phyloP scores from a whole-genome alignment of 2,797 vertebrate species.

The Dendrocincla tyrannina region DNA sequence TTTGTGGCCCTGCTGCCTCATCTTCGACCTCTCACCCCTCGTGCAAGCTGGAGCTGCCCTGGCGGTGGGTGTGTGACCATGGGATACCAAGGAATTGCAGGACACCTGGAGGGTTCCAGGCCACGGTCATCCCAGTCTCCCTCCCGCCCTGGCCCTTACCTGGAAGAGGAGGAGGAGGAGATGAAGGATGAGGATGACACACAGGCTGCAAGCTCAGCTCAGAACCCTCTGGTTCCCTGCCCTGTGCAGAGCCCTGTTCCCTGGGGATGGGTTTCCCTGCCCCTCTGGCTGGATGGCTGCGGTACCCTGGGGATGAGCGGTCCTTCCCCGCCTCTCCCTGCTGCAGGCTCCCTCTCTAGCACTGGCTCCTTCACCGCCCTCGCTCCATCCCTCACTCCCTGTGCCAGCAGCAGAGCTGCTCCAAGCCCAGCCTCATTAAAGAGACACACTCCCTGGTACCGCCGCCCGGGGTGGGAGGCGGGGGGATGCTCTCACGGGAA shows the following conservation, averaged over 20 bases:
- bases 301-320: background rate
- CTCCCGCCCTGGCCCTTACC: background rate
- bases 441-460: slow-evolving; percentile 51
- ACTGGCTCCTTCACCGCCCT: slow-evolving; percentile 62
- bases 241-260: background rate
- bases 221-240: background rate
- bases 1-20: background rate
- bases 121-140: accelerated
- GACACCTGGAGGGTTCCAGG: background rate
- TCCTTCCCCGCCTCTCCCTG: slow-evolving; percentile 36
- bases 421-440: slow-evolving; percentile 73
- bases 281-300: background rate
- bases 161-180: background rate
- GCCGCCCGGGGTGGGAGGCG: background rate
- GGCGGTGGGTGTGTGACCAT: accelerated
- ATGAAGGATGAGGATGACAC: slow-evolving; percentile 23
- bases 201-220: background rate
- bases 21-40: background rate
- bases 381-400: slow-evolving; percentile 62
- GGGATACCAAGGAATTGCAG: background rate
- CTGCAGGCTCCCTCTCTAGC: slow-evolving; percentile 64
- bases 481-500: background rate
- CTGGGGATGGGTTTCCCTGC: background rate
- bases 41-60: background rate
- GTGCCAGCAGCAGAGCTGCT: slow-evolving; percentile 65